Base-by-base conservation (phyloP, 2,888 invertebrate genomes). In the Synanthedon tipuliformis region DNA sequence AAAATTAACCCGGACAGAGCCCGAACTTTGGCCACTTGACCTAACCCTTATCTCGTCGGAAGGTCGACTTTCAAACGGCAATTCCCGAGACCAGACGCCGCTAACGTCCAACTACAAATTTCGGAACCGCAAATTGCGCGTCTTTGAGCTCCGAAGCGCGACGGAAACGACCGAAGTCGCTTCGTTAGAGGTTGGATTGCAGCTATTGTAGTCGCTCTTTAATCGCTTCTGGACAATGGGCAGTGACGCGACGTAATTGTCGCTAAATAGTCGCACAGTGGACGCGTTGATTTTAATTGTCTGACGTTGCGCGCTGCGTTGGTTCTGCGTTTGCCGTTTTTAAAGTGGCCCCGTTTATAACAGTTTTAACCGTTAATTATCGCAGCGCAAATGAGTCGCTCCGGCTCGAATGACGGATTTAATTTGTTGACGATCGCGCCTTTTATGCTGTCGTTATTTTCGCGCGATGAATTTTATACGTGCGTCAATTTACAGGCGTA, bases 131-230 rank as follows among this genome's bases (percentile, higher is more conserved):
- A 86, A 86, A 86, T 86, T 83, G 81, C 77, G 70, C 73, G 78
- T 83, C 84, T 86, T 85, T 78, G 81, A 79, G 68, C 68, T 71
- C 71, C 75, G 74, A 78, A 75, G 78, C 73, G 71, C 66, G 68
- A 67, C 83, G 84, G 84, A 81, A 82, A 75, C 68, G 65, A 67
- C 69, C 82, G 81, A 83, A 80, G 81, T 81, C 81, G 76, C 83
- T 82, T 85, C 85, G 83, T 85, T 84, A 84, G 79, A 69, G 76
- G 70, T 74, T 77, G 70, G 76, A 81, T 82, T 78, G 81, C 74
- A 63, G 62, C 80, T 64, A 86, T 86, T 86, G 86, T 86, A 71
- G 72, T 71, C 64, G 65, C 59, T 60, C 63, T 71, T 72, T 84
- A 83, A 85, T 82, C 76, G 80, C 64, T 67, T 64, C 60, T 66